phyloP scores from a whole-genome alignment of 2,888 invertebrate species.

The Drosophila merina region DNA sequence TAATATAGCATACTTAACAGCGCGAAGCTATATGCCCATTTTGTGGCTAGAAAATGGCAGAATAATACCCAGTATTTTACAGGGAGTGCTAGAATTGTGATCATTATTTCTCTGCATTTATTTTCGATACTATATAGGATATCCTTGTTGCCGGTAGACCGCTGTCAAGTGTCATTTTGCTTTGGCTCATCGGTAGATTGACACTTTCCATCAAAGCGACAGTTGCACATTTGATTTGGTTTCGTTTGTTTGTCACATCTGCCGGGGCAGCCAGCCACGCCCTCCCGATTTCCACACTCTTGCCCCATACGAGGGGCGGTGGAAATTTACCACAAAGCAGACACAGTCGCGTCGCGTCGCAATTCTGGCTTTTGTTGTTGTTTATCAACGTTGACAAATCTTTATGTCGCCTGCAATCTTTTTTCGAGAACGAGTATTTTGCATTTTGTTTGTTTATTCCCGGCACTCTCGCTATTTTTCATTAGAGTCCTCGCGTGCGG shows the following conservation, averaged over 20 bases:
- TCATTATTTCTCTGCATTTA: not conserved
- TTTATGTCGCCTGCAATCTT: conserved; percentile 74
- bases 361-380: conserved; percentile 64
- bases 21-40: conserved; percentile 42
- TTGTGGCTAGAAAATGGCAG: conserved; percentile 57
- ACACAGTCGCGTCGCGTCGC: conserved; percentile 32
- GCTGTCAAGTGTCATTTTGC: conserved; percentile 11
- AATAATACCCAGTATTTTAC: conserved; percentile 15
- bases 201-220: conserved; percentile 65
- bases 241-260: conserved; percentile 45
- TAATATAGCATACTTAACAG: conserved; percentile 76
- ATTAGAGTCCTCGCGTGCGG: conserved; percentile 67
- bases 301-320: conserved; percentile 11
- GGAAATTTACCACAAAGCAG: conserved; percentile 43
- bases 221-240: conserved; percentile 69
- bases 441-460: conserved; percentile 49
- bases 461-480: conserved; percentile 70
- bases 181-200: conserved; percentile 29
- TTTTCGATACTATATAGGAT: not conserved
- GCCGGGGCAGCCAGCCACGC: not conserved
- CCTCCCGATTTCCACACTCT: not conserved
- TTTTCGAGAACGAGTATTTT: conserved; percentile 7
- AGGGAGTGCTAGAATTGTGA: not conserved
- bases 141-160: not conserved
- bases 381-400: conserved; percentile 78